Base-by-base conservation (phyloP, 2,888 invertebrate species). In the Drosophila kuntzei region DNA sequence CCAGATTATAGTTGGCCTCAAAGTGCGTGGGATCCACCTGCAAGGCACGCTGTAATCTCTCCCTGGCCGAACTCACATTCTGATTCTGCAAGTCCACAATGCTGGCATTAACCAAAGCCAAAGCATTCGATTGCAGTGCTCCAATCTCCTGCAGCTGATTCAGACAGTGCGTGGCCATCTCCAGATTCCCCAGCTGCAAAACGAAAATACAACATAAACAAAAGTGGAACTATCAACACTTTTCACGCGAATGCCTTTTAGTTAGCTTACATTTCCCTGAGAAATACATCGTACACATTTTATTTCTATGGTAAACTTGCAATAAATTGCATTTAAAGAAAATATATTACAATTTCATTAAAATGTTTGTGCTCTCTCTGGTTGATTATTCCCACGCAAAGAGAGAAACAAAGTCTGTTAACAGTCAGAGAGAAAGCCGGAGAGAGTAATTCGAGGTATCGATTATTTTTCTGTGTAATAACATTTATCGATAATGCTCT, bases 91-190 rank as follows among this genome's bases (percentile, higher is more conserved):
- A 95, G 66, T 95, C 94, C 80, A 97, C 96, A 80, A 97, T 97
- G 6, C 97, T 96, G 87, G 96, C 94, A 93, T 98, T 98, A 3
- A 98, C 96, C 84, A 96, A 94, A 6, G 97, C 97, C 86, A 95
- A 95, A 0, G 97, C 95, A 92, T 96, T 97, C 82, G 96, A 96
- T 64, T 95, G 79, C 25, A 90, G 66, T 0, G 87, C 94, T 84
- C 97, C 96, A 8, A 95, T 94, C 79, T 94, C 94, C 80, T 96
- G 94, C 46, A 91, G 32, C 96, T 96, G 83, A 94, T 93, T 92
- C 95, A 95, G 34, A 95, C 96, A 92, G 94, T 97, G 91, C 94
- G 95, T 95, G 2, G 98, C 97, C 92, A 95, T 95, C 25, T 95
- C 94, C 60, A 95, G 93, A 84, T 97, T 96, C 25, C 96, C 96